Evolutionary conservation across 2,888 invertebrate genomes (phyloP), one percentile per base, ranked within the genome.

Genomic region (Eupithecia vulgata): DNA sequence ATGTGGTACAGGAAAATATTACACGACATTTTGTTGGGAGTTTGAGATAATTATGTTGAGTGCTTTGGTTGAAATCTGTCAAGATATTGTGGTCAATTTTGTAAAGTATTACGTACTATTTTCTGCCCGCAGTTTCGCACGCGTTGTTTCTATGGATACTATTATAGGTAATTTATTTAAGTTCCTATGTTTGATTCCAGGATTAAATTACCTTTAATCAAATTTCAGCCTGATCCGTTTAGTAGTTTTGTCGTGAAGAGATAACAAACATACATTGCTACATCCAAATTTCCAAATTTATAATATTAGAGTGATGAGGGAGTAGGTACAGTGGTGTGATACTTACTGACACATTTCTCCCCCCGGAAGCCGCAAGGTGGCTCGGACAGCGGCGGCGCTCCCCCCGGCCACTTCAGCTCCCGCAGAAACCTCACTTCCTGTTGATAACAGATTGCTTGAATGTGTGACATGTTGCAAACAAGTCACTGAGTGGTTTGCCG

Each of bases 301-400:
- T 6, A 37, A 37, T 37, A 6, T n/a, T n/a, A 37, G 0, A 7
- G 37, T 37, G 37, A 37, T 37, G 37, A 37, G 37, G 37, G 37
- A 37, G 40, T 8, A 8, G 48, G 48, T 45, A 17, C 5, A 10
- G 12, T 57, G 52, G 5, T 45, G 15, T 12, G 62, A 45, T 82
- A 96, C 97, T 96, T 95, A 98, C 98, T 97, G 85, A 97, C 97
- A 90, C 99, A 99, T 88, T 97, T 97, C 93, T 98, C 98, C 70
- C 97, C 98, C 48, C 96, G 95, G 89, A 98, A 99, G n/a, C 99
- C 99, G 89, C 99, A 99, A 37, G 95, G 94, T 1, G 98, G 99
- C 83, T 97, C 98, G 3, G 98, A 97, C 21, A 97, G 95, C 0
- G 99, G 98, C 57, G 97, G 97, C 65, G 94, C 93, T 12, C 96